A percentile compares a stretch with the other conserved stretches of the same genome.
phyloP scores from a whole-genome alignment of 1,140 invertebrate genomes.

The Drosophila orosa region DNA sequence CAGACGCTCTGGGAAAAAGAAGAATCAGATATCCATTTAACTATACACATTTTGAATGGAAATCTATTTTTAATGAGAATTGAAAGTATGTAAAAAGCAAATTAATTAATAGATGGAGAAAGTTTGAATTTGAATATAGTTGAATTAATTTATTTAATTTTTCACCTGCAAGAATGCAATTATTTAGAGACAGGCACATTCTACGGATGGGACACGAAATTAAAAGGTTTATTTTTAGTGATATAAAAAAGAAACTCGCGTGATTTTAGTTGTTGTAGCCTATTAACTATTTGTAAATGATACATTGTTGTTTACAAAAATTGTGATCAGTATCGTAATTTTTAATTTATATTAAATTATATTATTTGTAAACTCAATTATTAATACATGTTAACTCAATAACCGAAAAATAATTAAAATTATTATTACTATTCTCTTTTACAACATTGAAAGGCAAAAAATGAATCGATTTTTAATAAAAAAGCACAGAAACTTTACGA shows the following conservation, averaged over 20 bases:
- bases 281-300: too few relatives aligned
- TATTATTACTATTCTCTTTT: too few relatives aligned
- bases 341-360: not conserved
- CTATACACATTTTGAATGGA: not conserved
- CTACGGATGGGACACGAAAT: too few relatives aligned
- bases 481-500: not conserved
- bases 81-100: not conserved
- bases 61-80: not conserved
- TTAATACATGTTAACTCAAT: not conserved
- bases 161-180: not conserved
- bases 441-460: too few relatives aligned
- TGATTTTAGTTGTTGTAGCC: too few relatives aligned
- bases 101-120: not conserved
- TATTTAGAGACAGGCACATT: not conserved
- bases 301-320: too few relatives aligned
- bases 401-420: not conserved
- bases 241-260: too few relatives aligned
- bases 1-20: not conserved
- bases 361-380: not conserved
- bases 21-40: not conserved
- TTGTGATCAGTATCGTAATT: too few relatives aligned
- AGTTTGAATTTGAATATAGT: not conserved
- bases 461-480: not conserved
- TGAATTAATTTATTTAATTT: not conserved
- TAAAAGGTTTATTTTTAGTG: too few relatives aligned